Evolutionary conservation across 1,140 invertebrate species (phyloP).

Genomic region (Drosophila bifasciata): DNA sequence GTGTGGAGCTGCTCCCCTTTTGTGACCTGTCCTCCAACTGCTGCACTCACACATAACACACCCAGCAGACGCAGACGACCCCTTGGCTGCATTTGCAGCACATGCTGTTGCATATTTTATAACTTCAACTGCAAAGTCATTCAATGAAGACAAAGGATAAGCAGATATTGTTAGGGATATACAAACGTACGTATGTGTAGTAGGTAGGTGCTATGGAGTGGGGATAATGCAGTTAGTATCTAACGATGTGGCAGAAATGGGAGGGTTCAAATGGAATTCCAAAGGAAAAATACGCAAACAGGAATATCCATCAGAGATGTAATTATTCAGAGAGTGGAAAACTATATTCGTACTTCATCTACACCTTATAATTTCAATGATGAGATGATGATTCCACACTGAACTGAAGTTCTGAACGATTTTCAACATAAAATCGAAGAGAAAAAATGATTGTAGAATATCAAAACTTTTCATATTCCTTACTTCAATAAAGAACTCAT

Average conservation of each 20-base stretch:
- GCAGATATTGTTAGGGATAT: constrained; percentile 4
- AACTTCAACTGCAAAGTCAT: constrained; percentile 49
- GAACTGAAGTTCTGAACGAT: no score
- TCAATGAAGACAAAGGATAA: constrained; percentile 30
- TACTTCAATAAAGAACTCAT: no score
- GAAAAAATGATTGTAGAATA: no score
- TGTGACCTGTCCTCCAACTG: no score
- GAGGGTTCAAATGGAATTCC: not conserved
- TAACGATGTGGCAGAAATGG: constrained; percentile 2
- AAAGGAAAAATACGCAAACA: not conserved
- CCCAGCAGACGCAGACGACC: constrained; percentile 2
- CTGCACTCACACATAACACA: not conserved
- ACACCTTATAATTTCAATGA: no score
- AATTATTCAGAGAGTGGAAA: no score
- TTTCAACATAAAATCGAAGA: no score
- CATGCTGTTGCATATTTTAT: constrained; percentile 56
- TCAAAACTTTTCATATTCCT: no score
- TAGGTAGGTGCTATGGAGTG: no score
- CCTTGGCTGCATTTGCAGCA: constrained; percentile 3
- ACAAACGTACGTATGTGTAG: not conserved
- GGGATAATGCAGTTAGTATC: constrained; percentile 10
- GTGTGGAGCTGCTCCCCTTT: not conserved
- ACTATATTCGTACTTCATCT: no score
- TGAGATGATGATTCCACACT: no score
- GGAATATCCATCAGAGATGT: no score